Evolutionary conservation across 2,113 vertebrate species (phyloP), one percentile per base, ranked within the genome.

Genomic region (Apaloderma vittatum): DNA sequence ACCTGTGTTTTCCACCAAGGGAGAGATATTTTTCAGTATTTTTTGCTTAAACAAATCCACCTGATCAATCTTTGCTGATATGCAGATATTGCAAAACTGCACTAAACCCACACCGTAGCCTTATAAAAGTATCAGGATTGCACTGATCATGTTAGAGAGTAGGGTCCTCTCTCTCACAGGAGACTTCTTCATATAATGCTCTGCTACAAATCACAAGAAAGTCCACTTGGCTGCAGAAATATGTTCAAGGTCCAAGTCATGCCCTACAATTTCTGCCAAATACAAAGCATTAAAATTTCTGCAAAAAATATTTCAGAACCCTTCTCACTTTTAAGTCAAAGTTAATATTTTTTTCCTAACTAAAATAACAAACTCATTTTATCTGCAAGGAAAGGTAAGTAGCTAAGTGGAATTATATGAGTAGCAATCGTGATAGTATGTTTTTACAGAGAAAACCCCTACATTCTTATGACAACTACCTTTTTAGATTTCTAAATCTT

Each of bases 401-500:
- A 12, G n/a, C 70, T 84, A 92, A 75, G 32, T 43, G 55, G 68
- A 84, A 76, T 75, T 72, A 62, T 45, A 61, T 9, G 3, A 81
- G 34, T 29, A 92, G 49, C 27, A 77, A 68, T 67, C 43, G 34
- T 27, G 12, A 36, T 30, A 48, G 34, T 9, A 21, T 30, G 21
- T 72, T 89, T 91, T 72, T 62, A 81, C 45, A 65, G 23, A 68
- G 40, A 92, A 96, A 92, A 26, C 1, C 0, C 6, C 40, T 72
- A 54, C 27, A 26, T 80, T 83, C 75, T 61, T 75, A 16, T 23
- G 81, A 70, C 30, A 85, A 29, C 52, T 67, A 78, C 7, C 4
- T 82, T 78, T 71, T 66, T 18, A 82, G 45, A 27, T 67, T 89
- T 91, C 83, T 32, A 34, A 95, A 77, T 65, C 57, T 88, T 94